phyloP scores from a whole-genome alignment of 2,797 vertebrate species.

The Acanthornis magna region DNA sequence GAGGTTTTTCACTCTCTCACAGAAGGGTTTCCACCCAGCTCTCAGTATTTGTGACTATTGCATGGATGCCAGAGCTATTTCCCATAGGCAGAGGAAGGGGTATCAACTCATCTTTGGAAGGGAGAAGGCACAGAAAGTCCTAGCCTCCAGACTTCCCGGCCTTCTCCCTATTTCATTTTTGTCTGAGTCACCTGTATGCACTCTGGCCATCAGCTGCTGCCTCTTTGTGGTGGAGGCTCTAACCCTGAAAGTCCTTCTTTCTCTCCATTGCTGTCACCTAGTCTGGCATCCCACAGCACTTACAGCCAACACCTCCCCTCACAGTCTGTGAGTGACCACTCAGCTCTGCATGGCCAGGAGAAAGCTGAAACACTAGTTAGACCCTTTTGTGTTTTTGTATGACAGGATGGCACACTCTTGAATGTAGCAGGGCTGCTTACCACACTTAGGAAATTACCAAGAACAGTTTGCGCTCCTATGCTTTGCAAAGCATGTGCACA shows the following conservation, averaged over 20 bases:
- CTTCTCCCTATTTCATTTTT: neutral
- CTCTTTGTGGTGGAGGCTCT: neutral
- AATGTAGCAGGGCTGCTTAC: neutral
- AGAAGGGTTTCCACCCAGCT: neutral
- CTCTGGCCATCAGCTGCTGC: fast-evolving
- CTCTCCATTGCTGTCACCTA: neutral
- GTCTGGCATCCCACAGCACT: neutral
- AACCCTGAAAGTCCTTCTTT: neutral
- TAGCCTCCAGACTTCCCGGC: neutral
- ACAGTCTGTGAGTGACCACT: neutral
- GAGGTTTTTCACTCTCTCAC: neutral
- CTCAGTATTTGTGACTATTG: neutral
- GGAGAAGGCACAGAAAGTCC: neutral
- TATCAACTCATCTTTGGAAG: neutral
- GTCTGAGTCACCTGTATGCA: neutral
- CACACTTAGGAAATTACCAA: neutral
- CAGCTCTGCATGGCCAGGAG: neutral
- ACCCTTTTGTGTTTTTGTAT: neutral
- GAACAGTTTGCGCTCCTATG: neutral
- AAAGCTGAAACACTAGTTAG: neutral
- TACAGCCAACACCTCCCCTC: neutral
- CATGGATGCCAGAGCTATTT: neutral
- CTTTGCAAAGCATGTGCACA: neutral
- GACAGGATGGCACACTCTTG: neutral
- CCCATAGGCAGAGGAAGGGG: fast-evolving